phyloP scores from a whole-genome alignment of 2,113 vertebrate species.

The Lepisosteus osseus region DNA sequence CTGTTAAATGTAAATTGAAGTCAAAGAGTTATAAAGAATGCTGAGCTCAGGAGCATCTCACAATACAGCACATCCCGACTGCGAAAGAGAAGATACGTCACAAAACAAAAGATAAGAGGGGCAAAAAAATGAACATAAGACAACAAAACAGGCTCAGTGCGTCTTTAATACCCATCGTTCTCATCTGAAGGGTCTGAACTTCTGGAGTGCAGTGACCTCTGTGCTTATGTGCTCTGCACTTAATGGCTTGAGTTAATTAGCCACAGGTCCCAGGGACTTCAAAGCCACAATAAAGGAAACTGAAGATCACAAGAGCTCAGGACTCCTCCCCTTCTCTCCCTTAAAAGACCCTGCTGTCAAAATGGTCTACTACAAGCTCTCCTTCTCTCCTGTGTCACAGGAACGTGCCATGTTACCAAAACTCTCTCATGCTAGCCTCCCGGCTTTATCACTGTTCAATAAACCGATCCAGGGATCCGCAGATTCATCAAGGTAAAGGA shows the following conservation, averaged over 20 bases:
- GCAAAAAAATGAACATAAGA: too few relatives aligned
- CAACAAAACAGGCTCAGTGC: too few relatives aligned
- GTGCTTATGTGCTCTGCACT: conserved; percentile 35
- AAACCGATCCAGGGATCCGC: too few relatives aligned
- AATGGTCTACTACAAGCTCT: not conserved
- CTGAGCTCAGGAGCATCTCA: too few relatives aligned
- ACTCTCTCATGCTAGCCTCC: not conserved
- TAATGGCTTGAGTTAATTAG: conserved; percentile 41
- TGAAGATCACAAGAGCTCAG: conserved; percentile 23
- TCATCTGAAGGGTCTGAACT: conserved; percentile 27
- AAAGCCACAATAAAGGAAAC: conserved; percentile 40
- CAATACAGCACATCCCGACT: too few relatives aligned
- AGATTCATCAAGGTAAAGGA: too few relatives aligned
- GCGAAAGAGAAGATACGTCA: too few relatives aligned
- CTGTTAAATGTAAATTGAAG: too few relatives aligned
- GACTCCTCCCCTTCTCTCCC: conserved; percentile 28
- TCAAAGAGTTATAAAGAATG: too few relatives aligned
- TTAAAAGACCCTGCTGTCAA: not conserved
- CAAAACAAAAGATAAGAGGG: too few relatives aligned
- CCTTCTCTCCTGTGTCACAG: not conserved
- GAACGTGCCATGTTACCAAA: not conserved
- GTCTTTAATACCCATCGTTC: too few relatives aligned
- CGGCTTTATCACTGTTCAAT: not conserved
- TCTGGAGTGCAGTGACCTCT: conserved; percentile 32
- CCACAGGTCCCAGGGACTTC: conserved; percentile 31